Evolutionary conservation across 2,888 invertebrate species (phyloP), one percentile per base, ranked within the genome.

Genomic region (Miltochrista miniata): DNA sequence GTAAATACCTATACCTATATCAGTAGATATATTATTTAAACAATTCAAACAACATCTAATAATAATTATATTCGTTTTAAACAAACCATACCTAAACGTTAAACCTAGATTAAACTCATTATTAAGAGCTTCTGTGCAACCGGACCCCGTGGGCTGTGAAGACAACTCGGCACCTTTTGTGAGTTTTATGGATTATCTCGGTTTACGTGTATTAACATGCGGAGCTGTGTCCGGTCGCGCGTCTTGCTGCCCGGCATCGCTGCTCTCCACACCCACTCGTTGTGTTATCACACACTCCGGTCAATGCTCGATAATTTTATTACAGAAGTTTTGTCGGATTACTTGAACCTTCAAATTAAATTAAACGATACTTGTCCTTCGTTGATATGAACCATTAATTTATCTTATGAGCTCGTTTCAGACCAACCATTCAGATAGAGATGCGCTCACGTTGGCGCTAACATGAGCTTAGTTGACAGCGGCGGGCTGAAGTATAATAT

Each of bases 281-380:
- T 45, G 42, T 60, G 59, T 85, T 90, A 90, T 89, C 88, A 77
- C 72, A 50, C 62, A 72, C 64, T 45, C 71, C 84, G 87, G 87
- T 85, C 88, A 85, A 80, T 81, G 83, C 85, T 87, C 87, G 90
- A 90, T 90, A 88, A 89, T 89, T 90, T 90, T 89, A 89, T 84
- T 87, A 90, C 88, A 85, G 79, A 87, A 88, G 90, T 88, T 90
- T 90, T 90, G 90, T 90, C 83, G 84, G 85, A 88, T 89, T 87
- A 86, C 87, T 83, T 76, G 76, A 79, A 79, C 79, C 87, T 86
- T 87, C 81, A 81, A 87, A 87, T 90, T 85, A 86, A 90, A 88
- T 90, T 88, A 89, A 90, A 87, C 78, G 89, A 86, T 84, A 83
- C 81, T 83, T 81, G 85, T 83, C 76, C 68, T 64, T 62, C 64